Percentiles rank a stretch among this genome's conserved stretches.
phyloP scores from a whole-genome alignment of 1,140 invertebrate genomes.

The Ostrea denselamellosa region DNA sequence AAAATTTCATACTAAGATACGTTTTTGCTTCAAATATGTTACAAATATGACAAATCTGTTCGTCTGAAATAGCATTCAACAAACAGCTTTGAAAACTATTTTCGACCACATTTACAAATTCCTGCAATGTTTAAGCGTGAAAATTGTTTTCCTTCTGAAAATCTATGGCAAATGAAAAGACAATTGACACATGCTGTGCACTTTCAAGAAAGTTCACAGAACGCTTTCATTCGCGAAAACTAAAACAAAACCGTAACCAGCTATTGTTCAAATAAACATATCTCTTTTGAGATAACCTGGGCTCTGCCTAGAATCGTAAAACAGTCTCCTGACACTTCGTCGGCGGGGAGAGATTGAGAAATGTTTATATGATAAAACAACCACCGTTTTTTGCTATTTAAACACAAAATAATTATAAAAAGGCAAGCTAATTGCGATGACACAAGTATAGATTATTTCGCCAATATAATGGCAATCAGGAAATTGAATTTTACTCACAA shows the following conservation, averaged over 20 bases:
- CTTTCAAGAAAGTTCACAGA: neutral
- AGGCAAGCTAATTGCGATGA: conserved; percentile 8
- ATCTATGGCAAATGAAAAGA: neutral
- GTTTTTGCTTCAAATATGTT: too few relatives aligned
- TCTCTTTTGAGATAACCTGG: conserved; percentile 14
- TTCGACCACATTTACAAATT: too few relatives aligned
- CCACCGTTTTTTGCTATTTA: neutral
- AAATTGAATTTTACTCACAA: neutral
- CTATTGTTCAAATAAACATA: conserved; percentile 30
- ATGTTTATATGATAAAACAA: conserved; percentile 19
- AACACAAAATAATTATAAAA: neutral
- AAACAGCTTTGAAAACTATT: too few relatives aligned
- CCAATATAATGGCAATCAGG: neutral
- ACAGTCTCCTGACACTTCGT: neutral
- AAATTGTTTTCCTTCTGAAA: neutral
- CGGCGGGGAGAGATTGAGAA: neutral
- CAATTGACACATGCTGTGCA: neutral
- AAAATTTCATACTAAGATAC: too few relatives aligned
- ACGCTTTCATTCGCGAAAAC: neutral
- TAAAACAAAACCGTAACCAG: neutral
- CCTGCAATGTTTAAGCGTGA: neutral
- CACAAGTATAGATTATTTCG: neutral
- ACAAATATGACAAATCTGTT: too few relatives aligned
- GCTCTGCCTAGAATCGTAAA: neutral
- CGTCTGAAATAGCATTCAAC: too few relatives aligned